Evolutionary conservation across 2,797 vertebrate species (phyloP), one percentile per base, ranked within the genome.

Genomic region (Gallirallus australis): DNA sequence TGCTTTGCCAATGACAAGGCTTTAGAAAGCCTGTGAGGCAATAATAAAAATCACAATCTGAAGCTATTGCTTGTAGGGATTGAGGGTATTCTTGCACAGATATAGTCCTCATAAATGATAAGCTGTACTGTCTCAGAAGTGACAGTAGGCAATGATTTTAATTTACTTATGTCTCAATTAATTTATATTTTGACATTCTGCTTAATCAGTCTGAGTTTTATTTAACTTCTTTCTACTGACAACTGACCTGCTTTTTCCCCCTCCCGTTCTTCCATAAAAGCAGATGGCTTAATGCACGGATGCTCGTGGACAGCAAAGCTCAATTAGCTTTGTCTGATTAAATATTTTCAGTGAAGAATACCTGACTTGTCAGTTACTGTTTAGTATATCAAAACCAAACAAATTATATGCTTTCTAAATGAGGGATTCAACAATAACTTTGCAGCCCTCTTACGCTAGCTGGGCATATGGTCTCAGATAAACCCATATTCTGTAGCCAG

Each of bases 251-350:
- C 16, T 90, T 83, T 66, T 83, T 81, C 35, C 20, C 19, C 69
- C 13, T 89, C 8, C 19, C 0, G 0, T 47, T 88, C 9, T 24
- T 28, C 24, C 8, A 15, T 82, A 57, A 75, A 92, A 94, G 40
- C 92, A 96, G 86, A 95, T 92, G 92, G 77, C 45, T 97, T 82
- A 78, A 40, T 84, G 39, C 66, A 88, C 39, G 88, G 76, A 82
- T 80, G 81, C 78, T 94, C 33, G 35, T 5, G 35, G 61, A 37
- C 64, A 84, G 71, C 39, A 91, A 94, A 93, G 72, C 76, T 87
- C 61, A 95, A 96, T 93, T 91, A 94, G 40, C 48, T 93, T 80
- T 93, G 33, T 70, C 79, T 63, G 60, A 89, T 86, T 89, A 80
- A 93, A 89, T 90, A 73, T 93, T 96, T 95, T 80, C 56, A 63